These are phyloP conservation scores for Caenorhabditis parvicauda DNA, from an alignment of 2,888 invertebrate species.

Conservation along the genomic window DNA sequence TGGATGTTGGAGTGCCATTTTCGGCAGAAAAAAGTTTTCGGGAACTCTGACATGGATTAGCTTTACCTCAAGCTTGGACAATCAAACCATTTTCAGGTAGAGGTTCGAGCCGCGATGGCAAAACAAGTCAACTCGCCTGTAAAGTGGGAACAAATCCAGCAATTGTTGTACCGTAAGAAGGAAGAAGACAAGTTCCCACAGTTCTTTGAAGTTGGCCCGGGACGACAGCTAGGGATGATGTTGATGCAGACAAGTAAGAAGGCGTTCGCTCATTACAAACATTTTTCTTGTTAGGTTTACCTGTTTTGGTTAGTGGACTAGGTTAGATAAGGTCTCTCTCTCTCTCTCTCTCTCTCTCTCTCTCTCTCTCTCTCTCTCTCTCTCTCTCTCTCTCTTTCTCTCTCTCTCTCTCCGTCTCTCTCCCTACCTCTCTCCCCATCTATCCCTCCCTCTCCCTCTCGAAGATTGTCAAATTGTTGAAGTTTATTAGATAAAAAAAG, in stretches of 20 bases:
- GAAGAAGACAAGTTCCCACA: slow-evolving; percentile 54
- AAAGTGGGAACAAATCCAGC: slow-evolving; percentile 61
- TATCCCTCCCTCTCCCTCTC: no score
- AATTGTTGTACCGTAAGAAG: slow-evolving; percentile 54
- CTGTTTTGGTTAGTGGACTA: background rate
- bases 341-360: background rate
- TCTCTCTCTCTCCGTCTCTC: slow-evolving; percentile 1
- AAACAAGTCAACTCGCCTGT: slow-evolving; percentile 55
- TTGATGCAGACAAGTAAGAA: slow-evolving; percentile 56
- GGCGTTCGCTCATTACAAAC: slow-evolving; percentile 42
- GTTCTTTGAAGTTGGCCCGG: slow-evolving; percentile 59
- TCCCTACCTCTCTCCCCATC: no score
- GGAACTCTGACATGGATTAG: background rate
- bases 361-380: background rate
- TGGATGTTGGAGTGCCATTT: no score
- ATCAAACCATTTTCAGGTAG: slow-evolving; percentile 14
- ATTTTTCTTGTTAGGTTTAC: slow-evolving; percentile 30
- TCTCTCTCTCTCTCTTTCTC: slow-evolving; percentile 1
- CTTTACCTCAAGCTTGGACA: background rate
- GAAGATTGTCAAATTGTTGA: no score
- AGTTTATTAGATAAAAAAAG: no score
- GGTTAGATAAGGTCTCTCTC: no score
- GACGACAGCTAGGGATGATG: slow-evolving; percentile 57
- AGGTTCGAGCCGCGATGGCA: slow-evolving; percentile 43
- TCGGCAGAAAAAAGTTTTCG: no score